A percentile compares a stretch with the other conserved stretches of the same genome.
Conservation (phyloP, 2,797 vertebrate genomes). For the Percopsis omiscomaycus region DNA sequence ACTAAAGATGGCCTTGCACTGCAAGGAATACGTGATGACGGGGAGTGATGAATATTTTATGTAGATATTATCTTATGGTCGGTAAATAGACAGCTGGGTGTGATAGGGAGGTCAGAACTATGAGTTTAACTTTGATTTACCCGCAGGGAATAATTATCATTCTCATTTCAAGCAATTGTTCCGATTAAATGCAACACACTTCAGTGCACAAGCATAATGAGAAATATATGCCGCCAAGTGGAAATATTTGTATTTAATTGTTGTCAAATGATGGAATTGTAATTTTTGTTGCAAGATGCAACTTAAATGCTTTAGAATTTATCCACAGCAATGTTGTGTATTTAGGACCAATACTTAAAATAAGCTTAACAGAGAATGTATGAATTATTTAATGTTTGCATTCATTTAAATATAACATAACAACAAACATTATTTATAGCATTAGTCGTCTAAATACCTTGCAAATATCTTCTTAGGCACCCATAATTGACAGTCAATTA, state of each 20-base stretch:
- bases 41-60: constrained; percentile 54
- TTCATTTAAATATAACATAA: too few relatives aligned
- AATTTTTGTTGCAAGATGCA: constrained; percentile 1
- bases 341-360: background rate
- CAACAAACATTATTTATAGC: too few relatives aligned
- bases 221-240: constrained; percentile 24
- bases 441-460: too few relatives aligned
- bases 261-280: constrained; percentile 15
- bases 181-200: constrained; percentile 21
- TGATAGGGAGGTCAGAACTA: constrained; percentile 22
- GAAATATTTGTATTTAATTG: constrained; percentile 36
- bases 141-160: constrained; percentile 44
- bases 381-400: too few relatives aligned
- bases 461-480: too few relatives aligned
- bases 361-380: background rate
- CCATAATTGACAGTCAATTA: too few relatives aligned
- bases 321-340: background rate
- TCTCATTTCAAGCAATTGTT: constrained; percentile 37
- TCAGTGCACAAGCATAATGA: constrained; percentile 32
- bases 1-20: constrained; percentile 49
- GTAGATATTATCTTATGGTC: constrained; percentile 21
- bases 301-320: constrained; percentile 9
- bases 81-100: constrained; percentile 39
- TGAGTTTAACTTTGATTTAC: constrained; percentile 30
- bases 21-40: constrained; percentile 43